Percentiles rank a stretch among this genome's conserved stretches.
Evolutionary conservation across 2,113 vertebrate species (phyloP).

Genomic region (Odocoileus hemionus): DNA sequence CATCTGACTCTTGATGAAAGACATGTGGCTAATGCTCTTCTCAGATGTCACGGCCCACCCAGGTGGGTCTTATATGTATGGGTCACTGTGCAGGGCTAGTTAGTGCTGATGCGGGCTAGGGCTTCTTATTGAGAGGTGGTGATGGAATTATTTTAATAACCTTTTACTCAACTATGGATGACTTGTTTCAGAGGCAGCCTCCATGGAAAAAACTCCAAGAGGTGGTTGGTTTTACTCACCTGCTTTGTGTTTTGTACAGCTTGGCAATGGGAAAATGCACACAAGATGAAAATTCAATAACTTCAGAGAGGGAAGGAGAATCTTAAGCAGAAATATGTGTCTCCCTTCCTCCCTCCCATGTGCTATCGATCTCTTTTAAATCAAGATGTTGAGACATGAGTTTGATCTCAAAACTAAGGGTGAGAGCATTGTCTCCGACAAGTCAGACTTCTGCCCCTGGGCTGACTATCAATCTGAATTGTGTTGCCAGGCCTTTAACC

Average conservation of each 20-base stretch:
- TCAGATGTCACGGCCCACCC: rapidly evolving
- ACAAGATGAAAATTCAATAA: background rate
- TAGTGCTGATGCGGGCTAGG: background rate
- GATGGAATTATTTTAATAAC: slow-evolving; percentile 26
- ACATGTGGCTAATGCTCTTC: background rate
- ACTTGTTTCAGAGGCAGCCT: background rate
- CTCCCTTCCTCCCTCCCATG: background rate
- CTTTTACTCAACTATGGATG: background rate
- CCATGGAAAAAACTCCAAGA: background rate
- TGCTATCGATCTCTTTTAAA: slow-evolving; percentile 34
- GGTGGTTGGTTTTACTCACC: background rate
- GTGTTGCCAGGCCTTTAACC: background rate
- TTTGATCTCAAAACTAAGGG: slow-evolving; percentile 34
- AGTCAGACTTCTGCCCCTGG: background rate
- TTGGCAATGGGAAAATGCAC: background rate
- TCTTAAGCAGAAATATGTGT: background rate
- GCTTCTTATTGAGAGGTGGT: background rate
- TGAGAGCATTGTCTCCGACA: slow-evolving; percentile 31
- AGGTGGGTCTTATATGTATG: background rate
- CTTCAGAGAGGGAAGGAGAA: background rate
- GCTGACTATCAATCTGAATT: background rate
- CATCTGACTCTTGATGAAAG: background rate
- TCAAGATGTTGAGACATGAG: background rate
- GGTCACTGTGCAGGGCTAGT: background rate
- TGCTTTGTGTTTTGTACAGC: background rate